phyloP scores from a whole-genome alignment of 2,888 invertebrate species.

The Chrysolina americana region DNA sequence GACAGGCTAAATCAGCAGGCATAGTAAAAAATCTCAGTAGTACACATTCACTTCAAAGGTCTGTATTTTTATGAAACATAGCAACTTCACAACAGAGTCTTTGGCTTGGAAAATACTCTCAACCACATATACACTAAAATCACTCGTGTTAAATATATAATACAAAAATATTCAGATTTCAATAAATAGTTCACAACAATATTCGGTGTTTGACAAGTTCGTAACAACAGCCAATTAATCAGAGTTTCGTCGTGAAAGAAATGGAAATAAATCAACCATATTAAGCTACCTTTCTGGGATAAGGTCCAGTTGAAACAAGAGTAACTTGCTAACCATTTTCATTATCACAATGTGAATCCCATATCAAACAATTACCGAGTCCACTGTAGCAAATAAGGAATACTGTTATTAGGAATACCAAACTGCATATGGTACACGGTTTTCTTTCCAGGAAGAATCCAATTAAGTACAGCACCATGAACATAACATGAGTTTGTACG shows the following conservation, averaged over 20 bases:
- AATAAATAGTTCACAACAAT: constrained; percentile 45
- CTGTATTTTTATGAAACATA: neutral
- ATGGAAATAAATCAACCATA: constrained; percentile 37
- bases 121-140: constrained; percentile 30
- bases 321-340: constrained; percentile 67
- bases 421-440: constrained; percentile 97
- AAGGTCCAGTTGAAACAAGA: neutral
- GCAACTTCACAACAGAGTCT: constrained; percentile 28
- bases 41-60: too few species aligned
- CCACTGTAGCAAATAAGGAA: constrained; percentile 97
- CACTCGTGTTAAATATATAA: constrained; percentile 31
- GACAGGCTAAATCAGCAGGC: too few species aligned
- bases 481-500: constrained; percentile 97
- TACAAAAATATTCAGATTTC: constrained; percentile 51
- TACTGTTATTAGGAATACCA: constrained; percentile 94
- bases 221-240: constrained; percentile 37
- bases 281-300: constrained; percentile 39
- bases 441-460: constrained; percentile 97
- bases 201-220: constrained; percentile 18
- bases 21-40: too few species aligned
- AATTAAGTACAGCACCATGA: constrained; percentile 95
- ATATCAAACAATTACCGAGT: constrained; percentile 94
- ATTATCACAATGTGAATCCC: constrained; percentile 85
- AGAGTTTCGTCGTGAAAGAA: constrained; percentile 35
- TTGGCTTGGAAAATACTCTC: constrained; percentile 47